Evolutionary conservation across 2,113 vertebrate genomes (phyloP).

Genomic region (Paralichthys olivaceus): DNA sequence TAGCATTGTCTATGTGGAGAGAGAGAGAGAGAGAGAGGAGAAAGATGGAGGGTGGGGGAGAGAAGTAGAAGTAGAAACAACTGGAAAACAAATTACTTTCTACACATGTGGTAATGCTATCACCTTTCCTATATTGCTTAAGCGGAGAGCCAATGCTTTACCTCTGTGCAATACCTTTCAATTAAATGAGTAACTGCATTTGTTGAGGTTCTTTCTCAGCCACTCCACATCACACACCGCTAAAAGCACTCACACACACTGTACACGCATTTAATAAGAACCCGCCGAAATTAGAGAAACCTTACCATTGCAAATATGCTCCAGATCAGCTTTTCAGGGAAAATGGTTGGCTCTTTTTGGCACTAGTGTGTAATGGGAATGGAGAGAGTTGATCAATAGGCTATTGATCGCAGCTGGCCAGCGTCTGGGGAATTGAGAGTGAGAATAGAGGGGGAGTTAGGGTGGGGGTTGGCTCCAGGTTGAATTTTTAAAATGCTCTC

Average conservation of each 20-base stretch:
- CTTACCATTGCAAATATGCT: conserved; percentile 76
- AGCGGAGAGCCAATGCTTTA: conserved; percentile 53
- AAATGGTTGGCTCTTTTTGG: conserved; percentile 82
- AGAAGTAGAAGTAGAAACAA: conserved; percentile 71
- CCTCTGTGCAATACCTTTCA: conserved; percentile 57
- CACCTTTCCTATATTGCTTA: conserved; percentile 67
- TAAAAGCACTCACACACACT: conserved; percentile 44
- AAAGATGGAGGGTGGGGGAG: conserved; percentile 60
- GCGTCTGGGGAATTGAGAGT: conserved; percentile 86
- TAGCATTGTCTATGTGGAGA: conserved; percentile 85
- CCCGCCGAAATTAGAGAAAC: conserved; percentile 76
- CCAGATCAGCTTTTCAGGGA: conserved; percentile 80
- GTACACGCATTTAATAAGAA: conserved; percentile 71
- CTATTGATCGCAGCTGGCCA: conserved; percentile 84
- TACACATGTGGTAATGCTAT: conserved; percentile 66
- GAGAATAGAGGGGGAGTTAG: conserved; percentile 78
- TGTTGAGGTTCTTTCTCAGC: conserved; percentile 31
- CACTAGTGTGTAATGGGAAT: conserved; percentile 85
- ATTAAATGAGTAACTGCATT: conserved; percentile 57
- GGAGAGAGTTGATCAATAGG: conserved; percentile 87
- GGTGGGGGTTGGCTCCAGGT: conserved; percentile 82
- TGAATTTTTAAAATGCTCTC: conserved; percentile 85
- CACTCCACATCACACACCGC: conserved; percentile 36
- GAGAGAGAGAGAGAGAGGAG: conserved; percentile 54
- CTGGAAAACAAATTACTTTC: conserved; percentile 72